phyloP scores from a whole-genome alignment of 2,113 vertebrate species.

The Hystrix brachyura region DNA sequence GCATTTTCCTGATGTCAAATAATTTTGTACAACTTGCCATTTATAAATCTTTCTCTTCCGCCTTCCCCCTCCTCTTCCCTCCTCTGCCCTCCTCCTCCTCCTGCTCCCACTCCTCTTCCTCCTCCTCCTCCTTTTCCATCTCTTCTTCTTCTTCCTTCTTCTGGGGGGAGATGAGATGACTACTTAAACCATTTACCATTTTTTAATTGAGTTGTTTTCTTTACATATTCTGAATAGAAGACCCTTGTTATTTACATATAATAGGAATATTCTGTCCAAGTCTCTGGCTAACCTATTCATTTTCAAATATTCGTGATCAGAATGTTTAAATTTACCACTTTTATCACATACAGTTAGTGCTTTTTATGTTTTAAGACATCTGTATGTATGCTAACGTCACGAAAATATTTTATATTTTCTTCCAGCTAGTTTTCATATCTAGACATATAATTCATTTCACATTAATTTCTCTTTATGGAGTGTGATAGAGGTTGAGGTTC shows the following conservation, averaged over 20 bases:
- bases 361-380: background rate
- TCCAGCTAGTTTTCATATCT: conserved; percentile 8
- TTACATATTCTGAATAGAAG: background rate
- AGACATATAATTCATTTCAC: background rate
- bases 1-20: background rate
- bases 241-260: background rate
- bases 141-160: background rate
- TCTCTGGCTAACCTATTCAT: background rate
- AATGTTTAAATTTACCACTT: background rate
- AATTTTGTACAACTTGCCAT: background rate
- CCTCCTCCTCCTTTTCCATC: background rate
- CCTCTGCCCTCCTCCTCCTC: background rate
- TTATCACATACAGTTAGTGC: background rate
- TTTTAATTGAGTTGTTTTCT: conserved; percentile 19
- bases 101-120: background rate
- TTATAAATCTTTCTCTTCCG: background rate
- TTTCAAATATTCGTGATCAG: conserved; percentile 10
- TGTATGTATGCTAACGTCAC: background rate
- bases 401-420: conserved; percentile 29
- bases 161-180: background rate
- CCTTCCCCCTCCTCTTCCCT: background rate
- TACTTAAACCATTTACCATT: background rate
- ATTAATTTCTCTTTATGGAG: background rate
- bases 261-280: background rate
- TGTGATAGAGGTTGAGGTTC: background rate